Evolutionary conservation across 1,140 invertebrate genomes (phyloP).

Genomic region (Coboldia fuscipes): DNA sequence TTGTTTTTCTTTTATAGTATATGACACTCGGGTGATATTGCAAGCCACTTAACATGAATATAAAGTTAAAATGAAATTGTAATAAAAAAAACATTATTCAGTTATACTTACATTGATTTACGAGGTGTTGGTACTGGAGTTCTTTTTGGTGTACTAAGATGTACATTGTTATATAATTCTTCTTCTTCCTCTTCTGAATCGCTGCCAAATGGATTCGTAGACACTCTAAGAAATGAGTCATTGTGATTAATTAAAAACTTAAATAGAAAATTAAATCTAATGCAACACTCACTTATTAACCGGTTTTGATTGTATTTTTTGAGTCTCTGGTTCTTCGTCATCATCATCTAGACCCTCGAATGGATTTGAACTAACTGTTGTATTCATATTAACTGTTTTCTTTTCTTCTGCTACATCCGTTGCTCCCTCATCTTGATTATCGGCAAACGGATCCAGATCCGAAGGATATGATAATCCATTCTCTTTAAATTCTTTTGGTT

Average conservation of each 20-base stretch:
- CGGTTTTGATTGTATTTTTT: constrained; percentile 4
- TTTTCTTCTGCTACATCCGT: constrained; percentile 6
- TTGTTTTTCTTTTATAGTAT: too few species aligned
- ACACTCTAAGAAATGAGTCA: too few species aligned
- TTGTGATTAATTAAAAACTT: too few species aligned
- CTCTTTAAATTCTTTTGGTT: not conserved
- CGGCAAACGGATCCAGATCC: constrained; percentile 59
- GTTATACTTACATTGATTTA: constrained; percentile 21
- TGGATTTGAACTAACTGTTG: constrained; percentile 27
- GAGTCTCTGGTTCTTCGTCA: constrained; percentile 17
- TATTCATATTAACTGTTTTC: constrained; percentile 22
- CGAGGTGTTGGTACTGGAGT: constrained; percentile 32
- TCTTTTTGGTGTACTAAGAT: constrained; percentile 6
- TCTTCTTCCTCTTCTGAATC: constrained; percentile 37
- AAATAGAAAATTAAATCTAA: too few species aligned
- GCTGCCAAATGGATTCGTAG: constrained; percentile 49
- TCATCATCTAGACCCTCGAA: constrained; percentile 36
- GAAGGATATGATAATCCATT: constrained; percentile 35
- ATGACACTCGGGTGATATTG: too few species aligned
- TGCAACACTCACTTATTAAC: too few species aligned
- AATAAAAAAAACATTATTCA: not conserved
- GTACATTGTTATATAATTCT: constrained; percentile 8
- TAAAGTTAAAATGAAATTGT: too few species aligned
- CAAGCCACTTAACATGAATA: too few species aligned
- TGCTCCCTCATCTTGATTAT: constrained; percentile 30